phyloP scores from a whole-genome alignment of 2,113 vertebrate genomes.

The Pedetes capensis region DNA sequence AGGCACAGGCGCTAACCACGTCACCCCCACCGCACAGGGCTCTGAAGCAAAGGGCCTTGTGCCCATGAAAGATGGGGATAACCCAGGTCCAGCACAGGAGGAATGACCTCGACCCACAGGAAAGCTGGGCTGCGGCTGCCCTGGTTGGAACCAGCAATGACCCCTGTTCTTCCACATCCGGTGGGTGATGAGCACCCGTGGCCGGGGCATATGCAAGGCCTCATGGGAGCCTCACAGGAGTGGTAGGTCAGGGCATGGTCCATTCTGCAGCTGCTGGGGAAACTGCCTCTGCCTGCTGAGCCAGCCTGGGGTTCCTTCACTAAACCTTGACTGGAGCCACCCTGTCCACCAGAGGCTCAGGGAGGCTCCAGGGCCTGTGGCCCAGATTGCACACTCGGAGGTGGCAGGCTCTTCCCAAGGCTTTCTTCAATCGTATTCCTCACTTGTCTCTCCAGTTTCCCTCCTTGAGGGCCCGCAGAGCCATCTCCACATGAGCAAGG shows the following conservation, averaged over 20 bases:
- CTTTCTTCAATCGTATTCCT: not conserved
- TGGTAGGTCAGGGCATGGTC: not conserved
- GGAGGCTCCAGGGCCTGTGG: not conserved
- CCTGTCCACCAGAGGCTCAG: not conserved
- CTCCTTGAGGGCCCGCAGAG: not conserved
- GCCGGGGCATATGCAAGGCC: not conserved
- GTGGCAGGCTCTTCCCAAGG: not conserved
- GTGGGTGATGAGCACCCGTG: not conserved
- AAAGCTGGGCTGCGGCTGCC: not conserved
- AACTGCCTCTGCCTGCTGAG: not conserved
- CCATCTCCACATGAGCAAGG: not conserved
- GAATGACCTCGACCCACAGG: not conserved
- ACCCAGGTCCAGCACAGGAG: not conserved
- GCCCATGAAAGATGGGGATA: not conserved
- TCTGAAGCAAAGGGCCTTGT: not conserved
- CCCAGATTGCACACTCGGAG: not conserved
- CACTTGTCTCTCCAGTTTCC: no score
- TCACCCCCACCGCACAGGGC: not conserved
- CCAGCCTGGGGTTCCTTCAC: not conserved
- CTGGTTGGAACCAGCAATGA: not conserved
- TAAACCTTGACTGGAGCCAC: not conserved
- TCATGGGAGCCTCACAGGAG: not conserved
- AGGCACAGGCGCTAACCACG: no score
- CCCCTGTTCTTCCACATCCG: not conserved
- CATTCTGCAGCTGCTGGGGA: not conserved